Conservation (phyloP, 2,797 vertebrate species). For the Intellagama lesueurii region DNA sequence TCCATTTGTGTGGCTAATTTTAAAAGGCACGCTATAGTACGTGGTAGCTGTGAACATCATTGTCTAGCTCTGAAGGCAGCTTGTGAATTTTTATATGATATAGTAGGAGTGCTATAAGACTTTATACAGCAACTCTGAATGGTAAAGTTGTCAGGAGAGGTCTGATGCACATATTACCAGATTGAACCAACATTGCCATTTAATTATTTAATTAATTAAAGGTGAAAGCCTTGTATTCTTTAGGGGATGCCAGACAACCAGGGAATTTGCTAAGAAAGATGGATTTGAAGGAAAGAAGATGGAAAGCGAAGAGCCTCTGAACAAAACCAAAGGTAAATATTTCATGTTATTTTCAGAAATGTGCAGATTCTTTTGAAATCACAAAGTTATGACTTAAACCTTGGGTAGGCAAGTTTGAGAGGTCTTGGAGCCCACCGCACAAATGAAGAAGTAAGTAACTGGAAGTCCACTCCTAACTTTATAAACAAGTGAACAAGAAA, state of each 20-base stretch:
- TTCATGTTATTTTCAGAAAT: not conserved
- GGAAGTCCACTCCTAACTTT: no score
- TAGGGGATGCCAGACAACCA: slow-evolving; percentile 80
- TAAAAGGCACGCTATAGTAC: not conserved
- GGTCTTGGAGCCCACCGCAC: no score
- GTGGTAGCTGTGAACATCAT: not conserved
- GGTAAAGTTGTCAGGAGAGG: not conserved
- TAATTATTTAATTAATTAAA: slow-evolving; percentile 57
- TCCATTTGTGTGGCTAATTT: not conserved
- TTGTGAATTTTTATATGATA: not conserved
- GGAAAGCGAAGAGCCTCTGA: slow-evolving; percentile 77
- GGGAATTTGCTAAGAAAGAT: slow-evolving; percentile 74
- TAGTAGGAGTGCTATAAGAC: not conserved
- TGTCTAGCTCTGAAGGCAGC: not conserved
- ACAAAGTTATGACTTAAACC: not conserved
- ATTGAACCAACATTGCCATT: not conserved
- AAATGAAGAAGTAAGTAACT: no score
- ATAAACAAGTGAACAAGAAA: no score
- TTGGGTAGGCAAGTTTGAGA: no score
- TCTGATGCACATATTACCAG: not conserved
- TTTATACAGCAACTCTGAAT: not conserved
- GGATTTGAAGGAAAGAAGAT: slow-evolving; percentile 74
- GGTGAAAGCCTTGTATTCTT: slow-evolving; percentile 55
- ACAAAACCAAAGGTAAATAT: slow-evolving; percentile 82
- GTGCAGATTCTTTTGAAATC: not conserved